phyloP scores from a whole-genome alignment of 2,113 vertebrate species.

The Varanus komodoensis region DNA sequence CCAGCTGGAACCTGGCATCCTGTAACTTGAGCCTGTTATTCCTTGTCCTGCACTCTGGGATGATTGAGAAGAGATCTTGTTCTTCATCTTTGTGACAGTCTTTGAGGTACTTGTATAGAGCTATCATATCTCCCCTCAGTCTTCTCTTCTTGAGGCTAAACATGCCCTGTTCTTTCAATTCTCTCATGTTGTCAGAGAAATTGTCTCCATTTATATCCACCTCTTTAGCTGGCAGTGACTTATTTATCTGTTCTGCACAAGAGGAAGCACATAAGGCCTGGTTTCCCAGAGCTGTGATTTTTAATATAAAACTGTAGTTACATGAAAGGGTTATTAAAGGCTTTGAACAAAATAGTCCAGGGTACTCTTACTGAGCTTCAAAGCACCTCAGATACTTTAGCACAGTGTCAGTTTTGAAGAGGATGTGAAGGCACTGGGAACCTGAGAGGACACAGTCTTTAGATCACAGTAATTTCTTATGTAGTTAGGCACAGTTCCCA shows the following conservation, averaged over 20 bases:
- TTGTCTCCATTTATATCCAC: slow-evolving; percentile 39
- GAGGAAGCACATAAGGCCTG: slow-evolving; percentile 16
- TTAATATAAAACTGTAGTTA: slow-evolving; percentile 33
- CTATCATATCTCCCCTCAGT: too few species aligned
- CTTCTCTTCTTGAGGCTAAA: too few species aligned
- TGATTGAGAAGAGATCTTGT: too few species aligned
- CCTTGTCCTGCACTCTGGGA: too few species aligned
- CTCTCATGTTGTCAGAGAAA: slow-evolving; percentile 6
- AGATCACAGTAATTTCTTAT: slow-evolving; percentile 21
- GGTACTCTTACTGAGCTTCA: slow-evolving; percentile 39
- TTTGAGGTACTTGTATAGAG: too few species aligned
- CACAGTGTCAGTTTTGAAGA: slow-evolving; percentile 51
- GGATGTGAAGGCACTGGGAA: slow-evolving; percentile 46
- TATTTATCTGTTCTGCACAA: neutral
- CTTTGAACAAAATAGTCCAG: slow-evolving; percentile 48
- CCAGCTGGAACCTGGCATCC: too few species aligned
- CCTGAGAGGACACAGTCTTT: slow-evolving; percentile 22
- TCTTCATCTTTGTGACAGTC: too few species aligned
- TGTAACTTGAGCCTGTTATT: too few species aligned
- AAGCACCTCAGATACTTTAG: slow-evolving; percentile 47
- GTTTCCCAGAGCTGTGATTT: slow-evolving; percentile 13
- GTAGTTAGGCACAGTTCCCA: slow-evolving; percentile 23
- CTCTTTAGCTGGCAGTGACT: slow-evolving; percentile 38
- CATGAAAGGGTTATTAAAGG: slow-evolving; percentile 40
- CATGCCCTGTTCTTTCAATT: too few species aligned